Percentiles rank a stretch among this genome's conserved stretches.
Conservation (phyloP, 2,797 vertebrate genomes). For the Syngnathus acus region DNA sequence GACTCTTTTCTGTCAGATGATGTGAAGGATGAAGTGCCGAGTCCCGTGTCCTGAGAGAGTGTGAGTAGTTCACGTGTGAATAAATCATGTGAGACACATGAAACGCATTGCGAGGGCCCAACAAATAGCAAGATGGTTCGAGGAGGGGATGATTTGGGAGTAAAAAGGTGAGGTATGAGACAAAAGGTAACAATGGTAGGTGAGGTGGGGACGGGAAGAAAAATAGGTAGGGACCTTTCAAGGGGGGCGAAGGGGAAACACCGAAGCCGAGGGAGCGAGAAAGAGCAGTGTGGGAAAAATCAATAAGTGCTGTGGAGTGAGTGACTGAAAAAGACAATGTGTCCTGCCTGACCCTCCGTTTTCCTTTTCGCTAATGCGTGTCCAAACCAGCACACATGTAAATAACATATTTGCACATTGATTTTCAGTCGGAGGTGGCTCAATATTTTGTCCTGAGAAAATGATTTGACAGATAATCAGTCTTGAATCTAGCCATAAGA, state of each 20-base stretch:
- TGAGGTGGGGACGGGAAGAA: slow-evolving; percentile 17
- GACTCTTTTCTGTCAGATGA: slow-evolving; percentile 32
- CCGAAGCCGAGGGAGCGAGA: slow-evolving; percentile 35
- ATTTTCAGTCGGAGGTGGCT: slow-evolving; percentile 25
- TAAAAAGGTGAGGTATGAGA: slow-evolving; percentile 16
- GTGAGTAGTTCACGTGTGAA: not conserved
- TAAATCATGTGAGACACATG: slow-evolving; percentile 20
- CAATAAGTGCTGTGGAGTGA: slow-evolving; percentile 64
- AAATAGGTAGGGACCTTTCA: slow-evolving; percentile 44
- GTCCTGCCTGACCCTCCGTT: slow-evolving; percentile 63
- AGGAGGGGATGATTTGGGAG: slow-evolving; percentile 6
- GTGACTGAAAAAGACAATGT: slow-evolving; percentile 68
- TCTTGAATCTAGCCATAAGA: not conserved
- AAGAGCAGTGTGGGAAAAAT: slow-evolving; percentile 71
- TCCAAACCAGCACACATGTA: slow-evolving; percentile 14
- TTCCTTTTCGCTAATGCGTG: slow-evolving; percentile 42
- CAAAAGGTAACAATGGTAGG: slow-evolving; percentile 16
- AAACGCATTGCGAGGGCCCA: slow-evolving; percentile 8
- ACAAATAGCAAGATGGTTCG: slow-evolving; percentile 8
- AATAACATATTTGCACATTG: slow-evolving; percentile 18
- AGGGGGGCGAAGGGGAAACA: slow-evolving; percentile 23
- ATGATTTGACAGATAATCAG: not conserved
- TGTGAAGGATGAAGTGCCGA: slow-evolving; percentile 11
- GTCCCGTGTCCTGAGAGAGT: slow-evolving; percentile 14
- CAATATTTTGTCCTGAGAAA: not conserved